Evolutionary conservation across 2,888 invertebrate genomes (phyloP).

Genomic region (Spisula subtruncata): DNA sequence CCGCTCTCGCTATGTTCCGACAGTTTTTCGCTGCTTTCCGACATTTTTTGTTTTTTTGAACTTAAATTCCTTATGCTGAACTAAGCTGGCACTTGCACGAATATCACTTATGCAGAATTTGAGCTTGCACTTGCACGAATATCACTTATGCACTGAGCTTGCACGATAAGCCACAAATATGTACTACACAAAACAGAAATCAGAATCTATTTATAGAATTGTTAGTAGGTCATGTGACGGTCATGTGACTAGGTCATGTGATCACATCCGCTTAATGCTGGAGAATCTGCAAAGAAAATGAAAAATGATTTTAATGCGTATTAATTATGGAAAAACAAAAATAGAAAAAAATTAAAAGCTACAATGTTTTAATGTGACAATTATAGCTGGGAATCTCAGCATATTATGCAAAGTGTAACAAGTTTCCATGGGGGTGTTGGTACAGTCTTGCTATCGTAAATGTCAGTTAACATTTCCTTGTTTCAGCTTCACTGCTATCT

Average conservation of each 20-base stretch:
- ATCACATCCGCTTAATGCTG: constrained; percentile 39
- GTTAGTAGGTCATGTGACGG: constrained; percentile 41
- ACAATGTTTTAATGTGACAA: not conserved
- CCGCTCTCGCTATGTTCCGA: constrained; percentile 84
- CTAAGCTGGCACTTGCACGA: constrained; percentile 30
- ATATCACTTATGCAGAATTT: no score
- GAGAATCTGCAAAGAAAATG: constrained; percentile 48
- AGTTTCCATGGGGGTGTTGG: not conserved
- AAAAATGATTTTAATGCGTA: constrained; percentile 26
- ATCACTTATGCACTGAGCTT: constrained; percentile 40
- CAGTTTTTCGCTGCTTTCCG: constrained; percentile 76
- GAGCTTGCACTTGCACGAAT: not conserved
- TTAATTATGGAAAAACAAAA: constrained; percentile 21
- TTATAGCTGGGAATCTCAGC: not conserved
- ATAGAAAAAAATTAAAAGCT: not conserved
- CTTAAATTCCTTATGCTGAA: constrained; percentile 32
- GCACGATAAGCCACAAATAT: constrained; percentile 34
- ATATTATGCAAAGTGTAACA: not conserved
- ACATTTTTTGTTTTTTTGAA: constrained; percentile 34
- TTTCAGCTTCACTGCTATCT: not conserved
- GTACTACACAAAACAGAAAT: constrained; percentile 34
- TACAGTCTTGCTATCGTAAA: not conserved
- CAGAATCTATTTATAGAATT: constrained; percentile 34
- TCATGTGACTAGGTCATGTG: constrained; percentile 51
- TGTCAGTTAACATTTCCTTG: not conserved